Conservation (phyloP, 2,888 invertebrate genomes). For the Lasioglossum zephyrum region DNA sequence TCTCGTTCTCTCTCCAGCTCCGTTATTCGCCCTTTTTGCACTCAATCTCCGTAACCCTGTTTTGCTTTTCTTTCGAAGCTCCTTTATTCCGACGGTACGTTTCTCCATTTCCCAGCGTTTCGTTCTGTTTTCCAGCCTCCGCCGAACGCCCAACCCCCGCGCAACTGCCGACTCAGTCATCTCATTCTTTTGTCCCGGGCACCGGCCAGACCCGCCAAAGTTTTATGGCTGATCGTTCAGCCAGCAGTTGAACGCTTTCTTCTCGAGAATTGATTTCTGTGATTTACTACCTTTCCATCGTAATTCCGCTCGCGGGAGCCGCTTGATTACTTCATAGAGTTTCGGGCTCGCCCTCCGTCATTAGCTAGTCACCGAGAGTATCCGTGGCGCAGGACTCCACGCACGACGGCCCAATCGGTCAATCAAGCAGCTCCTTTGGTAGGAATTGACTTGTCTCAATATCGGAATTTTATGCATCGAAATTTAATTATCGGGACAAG, state of each 20-base stretch:
- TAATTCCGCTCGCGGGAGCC: not conserved
- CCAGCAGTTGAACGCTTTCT: constrained; percentile 37
- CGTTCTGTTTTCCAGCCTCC: constrained; percentile 33
- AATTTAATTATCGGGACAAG: too few species aligned
- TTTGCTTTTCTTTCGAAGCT: not conserved
- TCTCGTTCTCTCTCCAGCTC: not conserved
- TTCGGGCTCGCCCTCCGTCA: not conserved
- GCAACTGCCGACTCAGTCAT: constrained; percentile 15
- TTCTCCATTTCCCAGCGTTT: constrained; percentile 35
- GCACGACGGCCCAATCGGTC: too few species aligned
- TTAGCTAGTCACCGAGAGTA: not conserved
- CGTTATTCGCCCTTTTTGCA: not conserved
- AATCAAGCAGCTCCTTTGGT: too few species aligned
- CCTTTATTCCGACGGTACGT: not conserved
- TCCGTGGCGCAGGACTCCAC: not conserved
- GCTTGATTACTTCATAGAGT: constrained; percentile 21
- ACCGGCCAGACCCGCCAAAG: constrained; percentile 27
- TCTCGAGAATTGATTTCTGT: constrained; percentile 37
- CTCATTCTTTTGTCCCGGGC: constrained; percentile 40
- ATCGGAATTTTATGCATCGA: too few species aligned
- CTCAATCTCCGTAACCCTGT: constrained; percentile 3
- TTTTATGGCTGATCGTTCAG: constrained; percentile 50
- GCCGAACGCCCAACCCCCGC: not conserved
- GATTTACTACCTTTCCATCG: constrained; percentile 37
- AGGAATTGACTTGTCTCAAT: too few species aligned